Percentiles rank a stretch among this genome's conserved stretches.
These are phyloP conservation scores for Anagrus nilaparvatae DNA, from an alignment of 1,140 invertebrate genomes.

Conservation along the genomic window DNA sequence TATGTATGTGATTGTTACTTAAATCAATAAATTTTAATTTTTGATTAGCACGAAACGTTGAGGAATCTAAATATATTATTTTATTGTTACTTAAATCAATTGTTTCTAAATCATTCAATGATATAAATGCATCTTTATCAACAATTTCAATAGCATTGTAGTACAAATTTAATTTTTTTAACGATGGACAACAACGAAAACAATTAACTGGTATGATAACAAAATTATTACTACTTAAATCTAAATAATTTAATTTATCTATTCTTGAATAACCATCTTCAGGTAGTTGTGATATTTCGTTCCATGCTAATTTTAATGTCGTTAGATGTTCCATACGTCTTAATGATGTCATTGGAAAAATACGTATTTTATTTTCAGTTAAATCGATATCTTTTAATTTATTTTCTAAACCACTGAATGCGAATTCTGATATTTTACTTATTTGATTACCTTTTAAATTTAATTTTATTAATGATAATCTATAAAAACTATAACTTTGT, in stretches of 20 bases:
- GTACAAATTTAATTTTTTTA: conserved; percentile 71
- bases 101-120: conserved; percentile 62
- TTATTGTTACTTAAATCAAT: conserved; percentile 83
- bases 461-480: conserved; percentile 67
- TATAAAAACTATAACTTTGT: conserved; percentile 77
- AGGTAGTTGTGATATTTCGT: conserved; percentile 62
- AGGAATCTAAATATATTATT: conserved; percentile 60
- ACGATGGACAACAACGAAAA: conserved; percentile 66
- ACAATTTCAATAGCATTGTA: conserved; percentile 72
- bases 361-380: conserved; percentile 72
- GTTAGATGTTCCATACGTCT: conserved; percentile 62
- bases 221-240: conserved; percentile 80
- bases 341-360: conserved; percentile 71
- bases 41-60: conserved; percentile 63
- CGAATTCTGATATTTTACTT: conserved; percentile 67
- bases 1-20: conserved; percentile 81
- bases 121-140: conserved; percentile 65
- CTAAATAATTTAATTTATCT: conserved; percentile 63
- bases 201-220: conserved; percentile 62
- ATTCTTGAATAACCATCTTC: conserved; percentile 61
- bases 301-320: conserved; percentile 70
- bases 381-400: conserved; percentile 72
- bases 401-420: conserved; percentile 70
- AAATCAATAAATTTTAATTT: conserved; percentile 72
- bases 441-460: conserved; percentile 76